phyloP scores from a whole-genome alignment of 2,113 vertebrate genomes.

The Grallaria varia region DNA sequence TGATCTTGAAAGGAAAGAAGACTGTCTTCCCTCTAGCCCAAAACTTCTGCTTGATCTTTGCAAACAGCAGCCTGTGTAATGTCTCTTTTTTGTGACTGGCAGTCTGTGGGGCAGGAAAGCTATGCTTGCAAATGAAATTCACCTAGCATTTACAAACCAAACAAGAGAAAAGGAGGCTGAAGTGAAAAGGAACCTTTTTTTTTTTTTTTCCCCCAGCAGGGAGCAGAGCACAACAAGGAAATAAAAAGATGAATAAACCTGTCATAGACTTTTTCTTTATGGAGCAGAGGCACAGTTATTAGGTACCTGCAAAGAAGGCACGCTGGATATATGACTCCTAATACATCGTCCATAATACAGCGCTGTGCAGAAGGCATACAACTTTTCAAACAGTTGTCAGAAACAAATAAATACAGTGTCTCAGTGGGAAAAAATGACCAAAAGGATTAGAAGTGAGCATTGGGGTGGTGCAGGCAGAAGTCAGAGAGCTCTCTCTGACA shows the following conservation, averaged over 20 bases:
- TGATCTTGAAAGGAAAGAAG: not conserved
- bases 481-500: not conserved
- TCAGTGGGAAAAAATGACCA: constrained; percentile 40
- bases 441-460: constrained; percentile 15
- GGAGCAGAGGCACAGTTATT: constrained; percentile 44
- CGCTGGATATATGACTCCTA: constrained; percentile 52
- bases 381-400: constrained; percentile 58
- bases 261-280: constrained; percentile 60
- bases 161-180: constrained; percentile 32
- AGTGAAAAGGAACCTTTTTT: not conserved
- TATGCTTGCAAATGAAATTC: constrained; percentile 22
- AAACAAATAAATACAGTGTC: constrained; percentile 49
- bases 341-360: constrained; percentile 56
- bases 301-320: constrained; percentile 49
- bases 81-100: not conserved
- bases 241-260: constrained; percentile 69
- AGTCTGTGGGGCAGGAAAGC: not conserved
- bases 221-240: constrained; percentile 51
- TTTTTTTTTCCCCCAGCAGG: not conserved
- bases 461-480: constrained; percentile 2
- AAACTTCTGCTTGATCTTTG: constrained; percentile 5
- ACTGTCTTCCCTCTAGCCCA: not conserved
- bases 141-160: constrained; percentile 37
- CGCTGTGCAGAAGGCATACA: constrained; percentile 24
- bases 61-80: not conserved